Base-by-base conservation (phyloP, 2,888 invertebrate species). In the Trypoxylon attenuatum region DNA sequence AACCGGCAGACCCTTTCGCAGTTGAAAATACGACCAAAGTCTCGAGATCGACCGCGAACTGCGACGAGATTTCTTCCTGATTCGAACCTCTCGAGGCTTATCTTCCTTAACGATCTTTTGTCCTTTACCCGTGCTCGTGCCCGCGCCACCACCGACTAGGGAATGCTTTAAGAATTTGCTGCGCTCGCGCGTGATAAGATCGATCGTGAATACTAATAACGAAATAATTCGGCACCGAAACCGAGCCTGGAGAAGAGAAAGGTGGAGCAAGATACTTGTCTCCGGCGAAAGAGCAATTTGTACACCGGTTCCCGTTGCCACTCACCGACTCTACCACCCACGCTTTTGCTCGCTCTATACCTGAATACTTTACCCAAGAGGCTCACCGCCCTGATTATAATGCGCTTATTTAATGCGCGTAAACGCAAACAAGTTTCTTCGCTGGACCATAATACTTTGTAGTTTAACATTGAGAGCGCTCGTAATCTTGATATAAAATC, bases 161-260 rank as follows among this genome's bases (percentile, higher is more conserved):
- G 51, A 23, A 49, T 43, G 41, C 42, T 55, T 55, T 33, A 54
- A 39, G 72, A 53, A 56, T 62, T 70, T 57, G 50, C 54, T 62
- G 74, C 56, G 53, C 67, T 33, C 52, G 49, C 38, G 27, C 47
- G 46, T 50, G 41, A 62, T 46, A 29, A 39, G 51, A 62, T 71
- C 60, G 74, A 74, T 71, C 62, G 57, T 29, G 71, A 63, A 59
- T 75, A 57, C 72, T 68, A 75, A 73, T 75, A 71, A 71, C 71
- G 45, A 60, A 51, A 58, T 55, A 54, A 57, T 61, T 68, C 41
- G 49, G 22, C 38, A 13, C 10, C n/a, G 18, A 15, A 51, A 51
- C 6, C n/a, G n/a, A 33, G 47, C 6, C 29, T 29, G 50, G 46
- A 47, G 55, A 66, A 53, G 56, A 41, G 42, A 50, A n/a, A n/a